Conservation (phyloP, 1,140 invertebrate genomes). For the Vanessa tameamea region DNA sequence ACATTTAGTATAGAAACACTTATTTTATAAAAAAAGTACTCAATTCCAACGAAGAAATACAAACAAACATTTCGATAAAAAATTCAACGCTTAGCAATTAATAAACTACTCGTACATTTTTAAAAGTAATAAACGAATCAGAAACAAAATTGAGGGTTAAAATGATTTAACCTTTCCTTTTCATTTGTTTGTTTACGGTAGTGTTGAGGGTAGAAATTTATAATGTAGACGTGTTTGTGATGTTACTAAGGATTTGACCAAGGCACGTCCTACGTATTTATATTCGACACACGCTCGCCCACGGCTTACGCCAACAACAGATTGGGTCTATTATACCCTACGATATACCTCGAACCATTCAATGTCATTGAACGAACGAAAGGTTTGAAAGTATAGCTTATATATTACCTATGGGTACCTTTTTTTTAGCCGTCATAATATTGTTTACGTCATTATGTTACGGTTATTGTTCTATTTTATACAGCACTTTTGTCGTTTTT, state of each 20-base stretch:
- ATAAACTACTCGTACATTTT: too few relatives aligned
- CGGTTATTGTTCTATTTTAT: too few relatives aligned
- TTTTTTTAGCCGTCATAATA: neutral
- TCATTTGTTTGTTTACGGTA: neutral
- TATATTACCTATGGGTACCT: neutral
- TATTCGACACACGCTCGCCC: slow-evolving; percentile 26
- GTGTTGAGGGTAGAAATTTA: slow-evolving; percentile 1
- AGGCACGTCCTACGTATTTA: slow-evolving; percentile 16
- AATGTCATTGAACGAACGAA: slow-evolving; percentile 21
- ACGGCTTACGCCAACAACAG: slow-evolving; percentile 25
- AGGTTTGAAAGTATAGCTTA: slow-evolving; percentile 5
- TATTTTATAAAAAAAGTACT: too few relatives aligned
- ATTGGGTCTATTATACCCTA: slow-evolving; percentile 36
- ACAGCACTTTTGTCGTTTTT: too few relatives aligned
- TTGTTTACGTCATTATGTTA: neutral
- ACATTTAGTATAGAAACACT: too few relatives aligned
- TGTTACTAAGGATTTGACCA: slow-evolving; percentile 7
- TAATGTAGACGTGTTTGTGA: neutral
- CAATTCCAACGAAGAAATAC: too few relatives aligned
- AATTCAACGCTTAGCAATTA: too few relatives aligned
- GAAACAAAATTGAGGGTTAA: neutral
- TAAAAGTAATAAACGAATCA: too few relatives aligned
- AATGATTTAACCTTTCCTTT: neutral
- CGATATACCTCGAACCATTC: slow-evolving; percentile 25
- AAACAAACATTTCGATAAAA: too few relatives aligned